phyloP scores from a whole-genome alignment of 2,113 vertebrate genomes.

The Ceuthmochares aereus region DNA sequence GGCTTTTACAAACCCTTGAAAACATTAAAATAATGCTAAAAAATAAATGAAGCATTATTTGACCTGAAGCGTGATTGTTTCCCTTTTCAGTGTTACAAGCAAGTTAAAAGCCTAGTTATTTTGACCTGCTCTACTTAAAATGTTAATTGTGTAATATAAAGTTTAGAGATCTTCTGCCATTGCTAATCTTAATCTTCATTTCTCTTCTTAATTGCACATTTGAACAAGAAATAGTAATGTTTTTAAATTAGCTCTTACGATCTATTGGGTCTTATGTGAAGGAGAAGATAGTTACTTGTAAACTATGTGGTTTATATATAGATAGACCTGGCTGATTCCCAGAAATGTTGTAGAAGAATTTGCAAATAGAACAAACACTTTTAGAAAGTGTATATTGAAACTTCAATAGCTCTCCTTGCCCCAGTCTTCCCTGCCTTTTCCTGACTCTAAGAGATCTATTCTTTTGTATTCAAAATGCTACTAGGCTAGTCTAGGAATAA shows the following conservation, averaged over 20 bases:
- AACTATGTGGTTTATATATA: not conserved
- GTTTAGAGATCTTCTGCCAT: conserved; percentile 56
- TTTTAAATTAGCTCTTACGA: conserved; percentile 44
- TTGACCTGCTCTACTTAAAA: conserved; percentile 47
- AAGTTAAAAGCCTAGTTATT: conserved; percentile 7
- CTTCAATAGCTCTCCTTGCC: not conserved
- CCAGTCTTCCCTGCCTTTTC: not conserved
- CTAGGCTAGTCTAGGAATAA: not conserved
- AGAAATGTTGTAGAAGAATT: not conserved
- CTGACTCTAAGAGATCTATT: not conserved
- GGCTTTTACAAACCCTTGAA: not conserved
- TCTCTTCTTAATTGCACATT: conserved; percentile 59
- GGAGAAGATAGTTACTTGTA: not conserved
- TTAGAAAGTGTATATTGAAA: not conserved
- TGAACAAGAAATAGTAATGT: conserved; percentile 19
- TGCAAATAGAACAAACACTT: not conserved
- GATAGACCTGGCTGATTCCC: not conserved
- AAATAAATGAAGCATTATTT: conserved; percentile 42
- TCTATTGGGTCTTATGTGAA: not conserved
- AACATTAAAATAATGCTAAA: conserved; percentile 15
- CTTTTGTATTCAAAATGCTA: not conserved
- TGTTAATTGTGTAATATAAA: conserved; percentile 63
- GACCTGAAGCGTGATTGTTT: conserved; percentile 19
- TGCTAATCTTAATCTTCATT: conserved; percentile 49
- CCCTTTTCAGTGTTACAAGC: not conserved